phyloP scores from a whole-genome alignment of 2,888 invertebrate genomes.

The Limnephilus lunatus region DNA sequence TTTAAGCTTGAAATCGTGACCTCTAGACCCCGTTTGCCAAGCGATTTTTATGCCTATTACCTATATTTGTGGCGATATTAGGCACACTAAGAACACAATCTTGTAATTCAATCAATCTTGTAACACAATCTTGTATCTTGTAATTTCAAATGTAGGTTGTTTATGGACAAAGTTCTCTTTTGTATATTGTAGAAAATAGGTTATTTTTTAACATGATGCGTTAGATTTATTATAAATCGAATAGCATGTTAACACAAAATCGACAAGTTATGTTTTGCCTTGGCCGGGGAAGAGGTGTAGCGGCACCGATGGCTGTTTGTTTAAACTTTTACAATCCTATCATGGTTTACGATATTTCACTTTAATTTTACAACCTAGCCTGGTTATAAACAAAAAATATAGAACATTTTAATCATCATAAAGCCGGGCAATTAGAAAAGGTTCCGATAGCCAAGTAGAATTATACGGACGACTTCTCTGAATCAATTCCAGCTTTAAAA shows the following conservation, averaged over 20 bases:
- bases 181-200: too few relatives aligned
- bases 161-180: too few relatives aligned
- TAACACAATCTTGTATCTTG: too few relatives aligned
- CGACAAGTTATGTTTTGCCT: conserved; percentile 9
- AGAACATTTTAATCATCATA: conserved; percentile 64
- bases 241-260: conserved; percentile 11
- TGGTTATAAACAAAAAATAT: conserved; percentile 55
- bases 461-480: conserved; percentile 12
- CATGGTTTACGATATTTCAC: conserved; percentile 63
- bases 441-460: not conserved
- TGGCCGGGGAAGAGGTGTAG: conserved; percentile 33
- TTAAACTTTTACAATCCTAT: conserved; percentile 63
- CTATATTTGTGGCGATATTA: too few relatives aligned
- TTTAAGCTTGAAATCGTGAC: too few relatives aligned
- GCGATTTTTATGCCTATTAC: too few relatives aligned
- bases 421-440: conserved; percentile 60
- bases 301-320: conserved; percentile 59
- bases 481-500: not conserved
- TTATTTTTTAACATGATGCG: not conserved
- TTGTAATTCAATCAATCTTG: too few relatives aligned
- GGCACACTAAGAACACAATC: too few relatives aligned
- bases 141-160: too few relatives aligned
- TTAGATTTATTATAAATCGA: not conserved
- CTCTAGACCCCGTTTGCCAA: too few relatives aligned
- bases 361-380: conserved; percentile 62